A percentile compares a stretch with the other conserved stretches of the same genome.
Evolutionary conservation across 2,797 vertebrate genomes (phyloP).

Genomic region (Coregonus sp.): DNA sequence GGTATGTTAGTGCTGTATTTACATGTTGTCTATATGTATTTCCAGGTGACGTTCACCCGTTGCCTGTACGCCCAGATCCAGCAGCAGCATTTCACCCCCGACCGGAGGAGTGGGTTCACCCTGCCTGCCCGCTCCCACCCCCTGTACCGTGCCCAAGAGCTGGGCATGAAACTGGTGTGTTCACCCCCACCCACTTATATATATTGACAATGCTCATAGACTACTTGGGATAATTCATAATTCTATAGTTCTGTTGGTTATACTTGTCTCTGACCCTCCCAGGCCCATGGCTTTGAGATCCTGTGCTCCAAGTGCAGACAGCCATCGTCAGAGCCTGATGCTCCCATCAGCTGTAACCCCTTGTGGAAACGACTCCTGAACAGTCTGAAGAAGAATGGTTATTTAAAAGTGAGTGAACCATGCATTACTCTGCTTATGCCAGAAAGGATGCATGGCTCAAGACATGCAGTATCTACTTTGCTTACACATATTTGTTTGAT

Average conservation of each 20-base stretch:
- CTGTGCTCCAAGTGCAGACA: conserved; percentile 84
- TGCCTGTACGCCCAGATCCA: conserved; percentile 92
- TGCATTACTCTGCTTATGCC: not conserved
- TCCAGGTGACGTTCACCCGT: conserved; percentile 90
- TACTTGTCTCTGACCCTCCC: not conserved
- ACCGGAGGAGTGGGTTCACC: conserved; percentile 84
- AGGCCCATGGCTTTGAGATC: conserved; percentile 99
- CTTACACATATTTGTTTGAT: too few relatives aligned
- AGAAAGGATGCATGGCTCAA: not conserved
- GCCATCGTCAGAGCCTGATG: conserved; percentile 67
- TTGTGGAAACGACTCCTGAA: conserved; percentile 87
- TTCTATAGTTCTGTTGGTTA: not conserved
- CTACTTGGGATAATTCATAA: not conserved
- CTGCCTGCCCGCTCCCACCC: conserved; percentile 82
- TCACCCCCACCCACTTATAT: conserved; percentile 5
- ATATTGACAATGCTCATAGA: not conserved
- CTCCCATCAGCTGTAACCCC: conserved; percentile 69
- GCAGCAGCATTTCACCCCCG: conserved; percentile 88
- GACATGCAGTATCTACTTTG: too few relatives aligned
- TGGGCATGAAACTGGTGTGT: conserved; percentile 97
- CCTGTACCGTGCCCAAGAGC: conserved; percentile 83
- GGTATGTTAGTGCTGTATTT: not conserved
- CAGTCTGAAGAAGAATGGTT: conserved; percentile 86
- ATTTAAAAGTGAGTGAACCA: conserved; percentile 82
- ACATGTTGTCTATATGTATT: not conserved